A percentile compares a stretch with the other conserved stretches of the same genome.
Conservation (phyloP, 2,113 vertebrate genomes). For the Suncus etruscus region DNA sequence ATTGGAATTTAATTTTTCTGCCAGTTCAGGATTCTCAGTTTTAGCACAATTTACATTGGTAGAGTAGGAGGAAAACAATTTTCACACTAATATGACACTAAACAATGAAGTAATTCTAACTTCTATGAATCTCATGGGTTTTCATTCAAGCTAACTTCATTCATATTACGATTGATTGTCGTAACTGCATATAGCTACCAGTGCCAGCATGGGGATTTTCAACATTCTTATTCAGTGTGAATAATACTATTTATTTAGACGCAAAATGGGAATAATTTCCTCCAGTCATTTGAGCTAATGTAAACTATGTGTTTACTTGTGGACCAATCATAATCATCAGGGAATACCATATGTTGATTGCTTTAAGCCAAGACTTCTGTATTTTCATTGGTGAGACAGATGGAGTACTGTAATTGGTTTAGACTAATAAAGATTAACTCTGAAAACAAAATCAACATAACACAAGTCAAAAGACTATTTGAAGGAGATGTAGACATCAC, state of each 20-base stretch:
- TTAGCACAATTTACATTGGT: background rate
- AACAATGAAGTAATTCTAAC: background rate
- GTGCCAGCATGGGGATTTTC: background rate
- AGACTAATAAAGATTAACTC: background rate
- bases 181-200: background rate
- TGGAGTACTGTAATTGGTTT: background rate
- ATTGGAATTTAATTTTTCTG: background rate
- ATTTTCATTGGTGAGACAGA: background rate
- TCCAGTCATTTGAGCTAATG: background rate
- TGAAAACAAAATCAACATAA: slow-evolving; percentile 2
- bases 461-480: background rate
- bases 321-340: slow-evolving; percentile 3
- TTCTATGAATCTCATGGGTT: background rate
- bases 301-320: background rate
- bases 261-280: background rate
- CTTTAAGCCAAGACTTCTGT: background rate
- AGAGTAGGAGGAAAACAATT: background rate
- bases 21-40: background rate
- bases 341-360: background rate
- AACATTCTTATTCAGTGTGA: background rate
- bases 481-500: background rate
- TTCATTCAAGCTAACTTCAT: background rate
- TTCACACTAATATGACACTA: background rate
- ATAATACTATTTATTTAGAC: background rate
- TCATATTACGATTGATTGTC: background rate